A percentile compares a stretch with the other conserved stretches of the same genome.
These are phyloP conservation scores for Abrostola tripartita DNA, from an alignment of 2,888 invertebrate species.

Conservation along the genomic window DNA sequence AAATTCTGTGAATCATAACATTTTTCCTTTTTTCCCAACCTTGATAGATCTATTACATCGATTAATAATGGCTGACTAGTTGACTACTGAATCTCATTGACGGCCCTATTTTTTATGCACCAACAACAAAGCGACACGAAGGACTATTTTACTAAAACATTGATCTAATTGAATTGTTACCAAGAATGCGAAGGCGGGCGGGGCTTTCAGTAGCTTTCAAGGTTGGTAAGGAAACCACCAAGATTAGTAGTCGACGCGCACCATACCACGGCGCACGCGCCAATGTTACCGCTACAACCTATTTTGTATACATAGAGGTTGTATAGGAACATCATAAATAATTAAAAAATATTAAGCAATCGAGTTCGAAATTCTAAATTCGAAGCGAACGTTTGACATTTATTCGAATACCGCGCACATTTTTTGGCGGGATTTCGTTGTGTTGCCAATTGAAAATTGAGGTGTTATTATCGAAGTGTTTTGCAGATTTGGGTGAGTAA, in stretches of 20 bases:
- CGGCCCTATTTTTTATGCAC: constrained; percentile 43
- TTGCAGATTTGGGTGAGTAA: constrained; percentile 65
- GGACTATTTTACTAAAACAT: constrained; percentile 52
- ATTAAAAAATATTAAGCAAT: constrained; percentile 44
- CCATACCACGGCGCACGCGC: constrained; percentile 79
- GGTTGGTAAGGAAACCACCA: constrained; percentile 68
- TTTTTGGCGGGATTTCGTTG: constrained; percentile 69
- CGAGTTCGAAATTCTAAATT: constrained; percentile 65
- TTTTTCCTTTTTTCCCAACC: constrained; percentile 31
- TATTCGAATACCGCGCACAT: constrained; percentile 68
- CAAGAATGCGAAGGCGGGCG: constrained; percentile 71
- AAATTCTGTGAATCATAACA: constrained; percentile 33
- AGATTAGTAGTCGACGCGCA: constrained; percentile 76
- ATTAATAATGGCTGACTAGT: constrained; percentile 35
- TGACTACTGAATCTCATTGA: constrained; percentile 38
- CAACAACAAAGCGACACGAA: constrained; percentile 51
- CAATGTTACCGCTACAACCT: constrained; percentile 74
- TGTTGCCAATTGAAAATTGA: constrained; percentile 63
- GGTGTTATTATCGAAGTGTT: constrained; percentile 58
- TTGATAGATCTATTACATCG: constrained; percentile 37
- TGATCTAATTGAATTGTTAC: constrained; percentile 59
- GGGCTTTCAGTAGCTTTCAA: constrained; percentile 83
- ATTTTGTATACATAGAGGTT: constrained; percentile 79
- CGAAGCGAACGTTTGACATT: constrained; percentile 60
- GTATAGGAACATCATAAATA: constrained; percentile 63